Evolutionary conservation across 2,888 invertebrate genomes (phyloP).

Genomic region (Ochropleura leucogaster): DNA sequence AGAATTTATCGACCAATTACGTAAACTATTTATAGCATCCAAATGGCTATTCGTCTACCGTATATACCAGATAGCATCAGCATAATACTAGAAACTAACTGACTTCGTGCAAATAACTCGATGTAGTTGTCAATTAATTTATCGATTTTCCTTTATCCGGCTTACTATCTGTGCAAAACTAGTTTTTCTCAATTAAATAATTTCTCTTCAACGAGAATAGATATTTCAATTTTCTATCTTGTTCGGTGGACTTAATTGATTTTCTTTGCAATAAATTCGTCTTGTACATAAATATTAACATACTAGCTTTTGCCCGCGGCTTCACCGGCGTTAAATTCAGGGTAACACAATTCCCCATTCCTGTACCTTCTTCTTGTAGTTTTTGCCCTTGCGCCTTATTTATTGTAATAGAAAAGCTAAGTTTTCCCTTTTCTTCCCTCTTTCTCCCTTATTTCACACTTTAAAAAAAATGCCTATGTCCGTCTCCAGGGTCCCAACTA

Average conservation of each 20-base stretch:
- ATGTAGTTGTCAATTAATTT: slow-evolving; percentile 40
- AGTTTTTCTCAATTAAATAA: slow-evolving; percentile 42
- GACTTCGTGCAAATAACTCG: slow-evolving; percentile 39
- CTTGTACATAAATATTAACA: background rate
- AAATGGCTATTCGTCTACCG: slow-evolving; percentile 49
- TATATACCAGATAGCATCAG: slow-evolving; percentile 45
- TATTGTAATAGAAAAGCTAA: too few species aligned
- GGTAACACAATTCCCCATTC: too few species aligned
- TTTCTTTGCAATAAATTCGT: slow-evolving; percentile 12
- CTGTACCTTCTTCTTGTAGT: too few species aligned
- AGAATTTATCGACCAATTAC: slow-evolving; percentile 61
- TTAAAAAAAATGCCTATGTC: too few species aligned
- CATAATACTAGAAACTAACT: slow-evolving; percentile 38
- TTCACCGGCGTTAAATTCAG: too few species aligned
- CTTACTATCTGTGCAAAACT: slow-evolving; percentile 16
- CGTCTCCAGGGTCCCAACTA: too few species aligned
- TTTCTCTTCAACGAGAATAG: slow-evolving; percentile 30
- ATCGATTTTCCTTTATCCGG: slow-evolving; percentile 46
- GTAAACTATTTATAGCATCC: slow-evolving; percentile 54
- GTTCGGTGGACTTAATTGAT: slow-evolving; percentile 22
- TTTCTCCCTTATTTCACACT: too few species aligned
- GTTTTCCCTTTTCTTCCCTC: too few species aligned
- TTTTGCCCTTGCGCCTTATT: too few species aligned
- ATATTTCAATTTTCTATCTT: slow-evolving; percentile 29
- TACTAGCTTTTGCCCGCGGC: too few species aligned